These are phyloP conservation scores for Octonoba sinensis DNA, from an alignment of 2,888 invertebrate genomes.

Conservation along the genomic window DNA sequence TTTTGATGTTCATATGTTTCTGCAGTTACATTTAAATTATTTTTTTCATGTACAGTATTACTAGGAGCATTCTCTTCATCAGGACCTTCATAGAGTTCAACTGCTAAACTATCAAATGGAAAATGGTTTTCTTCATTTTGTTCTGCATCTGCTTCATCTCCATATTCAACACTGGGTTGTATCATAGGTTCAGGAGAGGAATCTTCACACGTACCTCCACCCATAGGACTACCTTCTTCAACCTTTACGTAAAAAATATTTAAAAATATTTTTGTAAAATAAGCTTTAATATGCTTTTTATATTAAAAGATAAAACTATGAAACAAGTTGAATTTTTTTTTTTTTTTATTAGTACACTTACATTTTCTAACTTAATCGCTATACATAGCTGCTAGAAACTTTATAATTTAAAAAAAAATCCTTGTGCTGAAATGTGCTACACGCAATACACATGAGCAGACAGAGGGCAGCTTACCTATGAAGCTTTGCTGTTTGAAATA, in stretches of 20 bases:
- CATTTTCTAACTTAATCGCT: too few relatives aligned
- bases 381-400: too few relatives aligned
- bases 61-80: slow-evolving; percentile 1
- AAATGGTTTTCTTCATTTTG: slow-evolving; percentile 30
- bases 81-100: slow-evolving; percentile 31
- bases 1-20: neutral
- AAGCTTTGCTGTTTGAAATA: too few relatives aligned
- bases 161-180: slow-evolving; percentile 7
- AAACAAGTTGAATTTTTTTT: neutral
- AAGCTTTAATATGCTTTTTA: neutral
- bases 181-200: slow-evolving; percentile 21
- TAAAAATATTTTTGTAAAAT: neutral
- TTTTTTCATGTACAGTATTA: neutral
- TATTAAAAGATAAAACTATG: neutral
- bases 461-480: too few relatives aligned
- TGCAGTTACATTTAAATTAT: neutral
- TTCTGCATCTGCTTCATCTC: slow-evolving; percentile 6
- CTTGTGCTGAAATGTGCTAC: too few relatives aligned
- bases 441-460: too few relatives aligned
- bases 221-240: slow-evolving; percentile 33
- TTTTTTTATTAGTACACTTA: too few relatives aligned
- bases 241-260: slow-evolving; percentile 25
- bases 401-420: too few relatives aligned
- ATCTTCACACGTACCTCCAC: slow-evolving; percentile 19
- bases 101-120: slow-evolving; percentile 25